phyloP scores from a whole-genome alignment of 1,140 invertebrate genomes.

The Lordiphosa mommai region DNA sequence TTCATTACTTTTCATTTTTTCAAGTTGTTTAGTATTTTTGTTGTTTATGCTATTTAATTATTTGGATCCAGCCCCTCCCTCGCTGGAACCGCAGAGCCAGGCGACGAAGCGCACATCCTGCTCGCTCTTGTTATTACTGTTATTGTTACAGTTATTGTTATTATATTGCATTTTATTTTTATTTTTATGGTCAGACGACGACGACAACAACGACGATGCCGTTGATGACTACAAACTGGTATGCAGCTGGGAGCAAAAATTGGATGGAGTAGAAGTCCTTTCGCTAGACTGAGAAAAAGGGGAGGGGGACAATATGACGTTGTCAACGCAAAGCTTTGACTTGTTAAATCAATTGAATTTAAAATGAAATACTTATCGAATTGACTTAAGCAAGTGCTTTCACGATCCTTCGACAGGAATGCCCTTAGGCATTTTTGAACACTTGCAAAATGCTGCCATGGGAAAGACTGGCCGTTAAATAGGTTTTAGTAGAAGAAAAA shows the following conservation, averaged over 20 bases:
- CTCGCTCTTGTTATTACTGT: constrained; percentile 42
- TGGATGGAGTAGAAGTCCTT: background rate
- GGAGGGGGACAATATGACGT: background rate
- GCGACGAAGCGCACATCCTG: constrained; percentile 28
- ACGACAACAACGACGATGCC: constrained; percentile 12
- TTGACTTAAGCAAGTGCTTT: too few relatives aligned
- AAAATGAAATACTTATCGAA: too few relatives aligned
- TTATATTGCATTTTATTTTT: constrained; percentile 56
- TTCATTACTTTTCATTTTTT: constrained; percentile 51
- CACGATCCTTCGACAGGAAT: too few relatives aligned
- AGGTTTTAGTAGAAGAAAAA: too few relatives aligned
- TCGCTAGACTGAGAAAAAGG: background rate
- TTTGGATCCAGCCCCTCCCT: constrained; percentile 6
- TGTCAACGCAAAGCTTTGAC: too few relatives aligned
- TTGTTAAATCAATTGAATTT: too few relatives aligned
- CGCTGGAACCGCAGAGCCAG: background rate
- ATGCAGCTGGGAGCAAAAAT: constrained; percentile 4
- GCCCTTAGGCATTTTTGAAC: too few relatives aligned
- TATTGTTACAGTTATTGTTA: constrained; percentile 66
- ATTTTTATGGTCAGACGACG: constrained; percentile 40
- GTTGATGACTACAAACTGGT: constrained; percentile 8
- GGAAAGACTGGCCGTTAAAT: too few relatives aligned
- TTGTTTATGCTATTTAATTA: constrained; percentile 61
- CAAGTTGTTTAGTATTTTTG: constrained; percentile 26
- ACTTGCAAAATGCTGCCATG: too few relatives aligned